Base-by-base conservation (phyloP, 1,140 invertebrate species). In the Drosophila repleta region DNA sequence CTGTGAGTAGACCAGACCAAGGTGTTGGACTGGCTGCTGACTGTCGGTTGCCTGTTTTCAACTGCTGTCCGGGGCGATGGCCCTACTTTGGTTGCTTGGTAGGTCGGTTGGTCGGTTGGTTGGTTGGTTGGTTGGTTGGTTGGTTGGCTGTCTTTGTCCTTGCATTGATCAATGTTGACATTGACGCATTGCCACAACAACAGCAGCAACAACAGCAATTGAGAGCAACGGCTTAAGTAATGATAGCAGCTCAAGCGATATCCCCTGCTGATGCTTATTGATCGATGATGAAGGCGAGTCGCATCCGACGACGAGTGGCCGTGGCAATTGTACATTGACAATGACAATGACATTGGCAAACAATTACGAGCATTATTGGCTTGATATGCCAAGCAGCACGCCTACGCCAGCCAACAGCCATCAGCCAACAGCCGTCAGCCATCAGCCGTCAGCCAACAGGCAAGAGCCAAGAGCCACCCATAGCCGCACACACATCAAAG, bases 321-420 rank as follows among this genome's bases (percentile, higher is more conserved):
- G 57, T 68, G 49, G 37, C 56, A 46, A 53, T 49, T 62, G 32
- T 57, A 66, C 32, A 49, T 49, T 48, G 35, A 24, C 39, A 53
- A 62, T 69, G 58, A 49, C 35, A 58, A 66, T 57, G 35, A 35
- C 39, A 53, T 69, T 69, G 58, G 45, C 46, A 51, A 57, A 53
- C 69, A 72, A 72, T 67, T 48, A 65, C 17, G 17, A 56, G 51
- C 32, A 49, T 56, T 69, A 49, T 63, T 62, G 39, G 62, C 43
- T 53, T 49, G 53, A 37, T 57, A 45, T 53, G 20, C 20, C 32
- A 53, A 45, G 45, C 53, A 48, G n/a, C 63, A 53, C 48, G 32
- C 61, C 39, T 43, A 43, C 39, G 7, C 2, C 32, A 35, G 10
- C 10, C 11, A 11, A 35, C 10, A 35, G 29, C 29, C 24, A 39